phyloP scores from a whole-genome alignment of 2,888 invertebrate species.

The Cactoblastis cactorum region DNA sequence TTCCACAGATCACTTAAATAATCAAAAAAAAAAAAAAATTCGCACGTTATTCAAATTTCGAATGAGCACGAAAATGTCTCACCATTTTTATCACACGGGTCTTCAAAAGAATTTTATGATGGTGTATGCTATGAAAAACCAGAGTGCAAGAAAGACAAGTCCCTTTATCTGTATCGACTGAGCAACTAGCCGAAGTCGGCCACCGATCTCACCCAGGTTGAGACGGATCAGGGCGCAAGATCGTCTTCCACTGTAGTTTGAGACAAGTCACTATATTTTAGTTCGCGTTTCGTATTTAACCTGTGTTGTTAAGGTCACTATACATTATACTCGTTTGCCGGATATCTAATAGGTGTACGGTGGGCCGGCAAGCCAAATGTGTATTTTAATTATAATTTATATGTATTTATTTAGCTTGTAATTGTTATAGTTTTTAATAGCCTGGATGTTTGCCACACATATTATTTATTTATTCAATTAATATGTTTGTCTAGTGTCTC shows the following conservation, averaged over 20 bases:
- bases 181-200: constrained; percentile 61
- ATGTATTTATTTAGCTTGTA: constrained; percentile 37
- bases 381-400: constrained; percentile 35
- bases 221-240: constrained; percentile 31
- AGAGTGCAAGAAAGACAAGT: constrained; percentile 62
- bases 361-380: constrained; percentile 38
- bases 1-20: not conserved
- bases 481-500: not conserved
- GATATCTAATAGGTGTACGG: constrained; percentile 32
- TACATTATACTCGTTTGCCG: constrained; percentile 44
- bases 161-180: constrained; percentile 69
- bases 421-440: constrained; percentile 40
- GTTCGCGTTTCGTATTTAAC: constrained; percentile 60
- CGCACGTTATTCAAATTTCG: constrained; percentile 15
- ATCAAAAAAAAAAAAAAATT: constrained; percentile 19
- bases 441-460: constrained; percentile 51
- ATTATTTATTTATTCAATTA: constrained; percentile 17
- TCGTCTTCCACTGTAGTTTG: constrained; percentile 38
- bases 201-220: constrained; percentile 68
- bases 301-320: constrained; percentile 56
- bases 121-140: constrained; percentile 58
- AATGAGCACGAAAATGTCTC: constrained; percentile 31
- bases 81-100: constrained; percentile 44
- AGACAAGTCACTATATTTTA: constrained; percentile 38
- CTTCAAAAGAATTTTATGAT: constrained; percentile 48